These are phyloP conservation scores for Latrodectus hesperus DNA, from an alignment of 2,888 invertebrate genomes.

Conservation along the genomic window DNA sequence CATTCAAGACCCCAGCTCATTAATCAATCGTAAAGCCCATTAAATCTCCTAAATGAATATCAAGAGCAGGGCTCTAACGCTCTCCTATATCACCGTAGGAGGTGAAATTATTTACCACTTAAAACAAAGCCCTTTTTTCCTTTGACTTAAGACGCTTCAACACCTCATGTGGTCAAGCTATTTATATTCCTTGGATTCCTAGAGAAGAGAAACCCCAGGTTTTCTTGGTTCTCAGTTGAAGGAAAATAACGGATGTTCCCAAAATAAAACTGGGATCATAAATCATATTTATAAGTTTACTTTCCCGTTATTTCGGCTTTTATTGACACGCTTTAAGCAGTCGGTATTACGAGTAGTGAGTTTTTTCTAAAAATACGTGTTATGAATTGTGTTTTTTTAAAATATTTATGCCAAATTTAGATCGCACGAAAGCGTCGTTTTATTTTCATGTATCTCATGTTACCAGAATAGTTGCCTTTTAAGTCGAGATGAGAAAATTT, in stretches of 20 bases:
- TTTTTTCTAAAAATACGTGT: not conserved
- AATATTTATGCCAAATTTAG: too few species aligned
- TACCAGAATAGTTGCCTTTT: too few species aligned
- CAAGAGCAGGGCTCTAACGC: too few species aligned
- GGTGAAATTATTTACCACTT: not conserved
- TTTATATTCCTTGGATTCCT: not conserved
- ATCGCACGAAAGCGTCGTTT: too few species aligned
- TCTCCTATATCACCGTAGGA: too few species aligned
- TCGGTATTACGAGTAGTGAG: not conserved
- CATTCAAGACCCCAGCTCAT: too few species aligned
- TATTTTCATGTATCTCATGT: too few species aligned
- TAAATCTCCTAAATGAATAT: too few species aligned
- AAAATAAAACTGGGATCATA: not conserved
- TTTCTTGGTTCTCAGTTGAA: not conserved
- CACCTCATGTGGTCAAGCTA: not conserved
- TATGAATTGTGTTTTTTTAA: not conserved
- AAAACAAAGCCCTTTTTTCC: not conserved
- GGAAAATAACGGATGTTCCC: not conserved
- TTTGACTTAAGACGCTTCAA: not conserved
- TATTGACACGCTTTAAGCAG: not conserved
- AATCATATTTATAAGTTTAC: not conserved
- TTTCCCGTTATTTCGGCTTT: not conserved
- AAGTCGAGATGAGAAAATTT: too few species aligned
- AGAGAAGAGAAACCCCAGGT: not conserved
- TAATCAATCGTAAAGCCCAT: too few species aligned